Evolutionary conservation across 2,888 invertebrate species (phyloP).

Genomic region (Drosophila kuntzei): DNA sequence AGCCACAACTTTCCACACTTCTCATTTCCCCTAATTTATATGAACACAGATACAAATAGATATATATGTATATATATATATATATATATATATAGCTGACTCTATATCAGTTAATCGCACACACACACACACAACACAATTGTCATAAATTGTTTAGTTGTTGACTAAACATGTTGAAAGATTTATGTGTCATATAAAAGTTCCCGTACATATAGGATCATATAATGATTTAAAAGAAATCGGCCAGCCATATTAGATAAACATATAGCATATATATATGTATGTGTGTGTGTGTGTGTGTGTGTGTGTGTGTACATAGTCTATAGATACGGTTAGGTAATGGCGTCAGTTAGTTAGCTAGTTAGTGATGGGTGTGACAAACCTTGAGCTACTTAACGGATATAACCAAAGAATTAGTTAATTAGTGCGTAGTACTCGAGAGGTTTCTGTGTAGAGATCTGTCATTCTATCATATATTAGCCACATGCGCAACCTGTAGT

Average conservation of each 20-base stretch:
- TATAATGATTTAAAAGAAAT: constrained; percentile 80
- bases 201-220: constrained; percentile 54
- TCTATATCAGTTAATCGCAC: constrained; percentile 74
- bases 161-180: constrained; percentile 83
- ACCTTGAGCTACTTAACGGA: constrained; percentile 74
- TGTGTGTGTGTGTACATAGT: constrained; percentile 38
- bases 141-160: constrained; percentile 81
- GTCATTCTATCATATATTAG: constrained; percentile 23
- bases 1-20: constrained; percentile 22
- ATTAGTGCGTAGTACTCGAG: constrained; percentile 47
- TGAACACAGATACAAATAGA: too few relatives aligned
- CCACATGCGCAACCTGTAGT: constrained; percentile 22
- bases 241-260: constrained; percentile 56
- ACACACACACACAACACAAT: constrained; percentile 24
- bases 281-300: constrained; percentile 23
- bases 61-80: constrained; percentile 50
- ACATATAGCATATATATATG: constrained; percentile 13
- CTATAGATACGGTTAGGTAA: constrained; percentile 65
- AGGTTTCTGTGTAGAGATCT: constrained; percentile 33
- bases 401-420: constrained; percentile 31
- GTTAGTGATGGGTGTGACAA: constrained; percentile 56
- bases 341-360: constrained; percentile 67
- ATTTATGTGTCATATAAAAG: constrained; percentile 69
- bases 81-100: constrained; percentile 16
- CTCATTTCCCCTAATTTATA: background rate